These are phyloP conservation scores for Drosophila tropicalis DNA, from an alignment of 1,140 invertebrate genomes.

Conservation along the genomic window DNA sequence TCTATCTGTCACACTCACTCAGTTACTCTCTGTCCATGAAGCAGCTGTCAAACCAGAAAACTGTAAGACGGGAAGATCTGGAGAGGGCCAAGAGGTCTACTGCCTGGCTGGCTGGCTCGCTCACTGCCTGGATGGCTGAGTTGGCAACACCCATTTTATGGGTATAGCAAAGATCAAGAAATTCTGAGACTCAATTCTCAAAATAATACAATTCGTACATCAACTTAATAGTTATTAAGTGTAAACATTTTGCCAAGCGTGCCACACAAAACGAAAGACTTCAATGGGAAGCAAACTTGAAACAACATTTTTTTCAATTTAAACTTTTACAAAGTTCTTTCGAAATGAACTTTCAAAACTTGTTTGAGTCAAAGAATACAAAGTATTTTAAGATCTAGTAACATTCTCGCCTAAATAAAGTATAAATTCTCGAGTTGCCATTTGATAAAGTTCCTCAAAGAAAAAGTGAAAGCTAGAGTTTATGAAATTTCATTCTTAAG, in stretches of 20 bases:
- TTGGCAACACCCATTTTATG: conserved; percentile 24
- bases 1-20: not conserved
- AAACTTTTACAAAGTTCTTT: not conserved
- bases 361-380: no score
- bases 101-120: not conserved
- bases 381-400: no score
- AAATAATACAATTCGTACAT: not conserved
- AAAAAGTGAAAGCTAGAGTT: no score
- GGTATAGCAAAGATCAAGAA: not conserved
- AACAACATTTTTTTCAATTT: not conserved
- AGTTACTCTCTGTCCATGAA: conserved; percentile 58
- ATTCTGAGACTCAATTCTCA: not conserved
- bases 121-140: not conserved
- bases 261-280: conserved; percentile 56
- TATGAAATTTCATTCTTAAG: no score
- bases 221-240: not conserved
- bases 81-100: not conserved
- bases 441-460: no score
- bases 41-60: conserved; percentile 78
- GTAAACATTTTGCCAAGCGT: conserved; percentile 16
- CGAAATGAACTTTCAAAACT: no score
- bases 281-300: conserved; percentile 46
- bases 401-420: no score
- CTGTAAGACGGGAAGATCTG: conserved; percentile 29
- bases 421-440: no score